These are phyloP conservation scores for Prunella himalayana DNA, from an alignment of 2,113 vertebrate genomes.

Conservation along the genomic window DNA sequence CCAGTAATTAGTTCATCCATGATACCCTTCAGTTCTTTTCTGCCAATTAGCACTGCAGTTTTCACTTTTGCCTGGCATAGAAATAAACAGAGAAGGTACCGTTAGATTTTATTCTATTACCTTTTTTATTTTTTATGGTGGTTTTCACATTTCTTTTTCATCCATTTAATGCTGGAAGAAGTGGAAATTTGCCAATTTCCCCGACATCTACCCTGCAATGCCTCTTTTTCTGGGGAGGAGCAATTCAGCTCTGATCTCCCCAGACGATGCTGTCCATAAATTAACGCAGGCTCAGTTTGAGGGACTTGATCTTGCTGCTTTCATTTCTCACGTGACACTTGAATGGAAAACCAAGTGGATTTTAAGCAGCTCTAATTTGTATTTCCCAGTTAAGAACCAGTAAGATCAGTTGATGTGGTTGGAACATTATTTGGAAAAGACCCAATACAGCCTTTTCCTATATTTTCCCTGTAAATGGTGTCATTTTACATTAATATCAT, in stretches of 20 bases:
- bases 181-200: not conserved
- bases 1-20: slow-evolving; percentile 10
- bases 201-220: not conserved
- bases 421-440: not conserved
- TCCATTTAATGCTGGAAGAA: not conserved
- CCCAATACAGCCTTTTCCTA: not conserved
- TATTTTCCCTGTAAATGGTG: not conserved
- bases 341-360: not conserved
- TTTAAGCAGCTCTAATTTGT: slow-evolving; percentile 20
- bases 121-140: not conserved
- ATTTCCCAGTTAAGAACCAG: not conserved
- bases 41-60: not conserved
- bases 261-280: not conserved
- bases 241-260: not conserved
- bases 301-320: not conserved
- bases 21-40: slow-evolving; percentile 3
- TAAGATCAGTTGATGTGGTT: not conserved
- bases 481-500: not conserved
- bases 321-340: not conserved
- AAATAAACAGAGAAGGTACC: not conserved
- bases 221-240: not conserved
- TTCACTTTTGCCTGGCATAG: not conserved
- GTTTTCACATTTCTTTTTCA: not conserved
- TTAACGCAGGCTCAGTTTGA: not conserved
- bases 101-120: not conserved